Base-by-base conservation (phyloP, 2,888 invertebrate genomes). In the Megamerina dolium region DNA sequence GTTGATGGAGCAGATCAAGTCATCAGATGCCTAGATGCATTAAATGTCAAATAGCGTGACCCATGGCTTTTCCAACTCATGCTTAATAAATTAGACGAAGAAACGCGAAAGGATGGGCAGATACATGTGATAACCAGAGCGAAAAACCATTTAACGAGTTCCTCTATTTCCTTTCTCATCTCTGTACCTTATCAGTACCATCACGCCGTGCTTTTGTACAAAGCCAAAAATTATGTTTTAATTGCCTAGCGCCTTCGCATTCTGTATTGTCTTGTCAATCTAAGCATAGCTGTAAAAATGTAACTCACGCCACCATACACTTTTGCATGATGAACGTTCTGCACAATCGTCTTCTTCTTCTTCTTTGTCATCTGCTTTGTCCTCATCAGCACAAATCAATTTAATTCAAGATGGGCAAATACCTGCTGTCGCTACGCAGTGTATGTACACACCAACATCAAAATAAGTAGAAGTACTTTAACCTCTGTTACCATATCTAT, bases 1-100 rank as follows among this genome's bases (percentile, higher is more conserved):
- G 31, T 30, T 9, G 46, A 50, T 18, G 36, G 41, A 17, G 45
- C 46, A 4, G 44, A 44, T 30, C 41, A 46, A 26, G 44, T 38
- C 3, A 42, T 47, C 8, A n/a, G 43, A 2, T 39, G 41, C 5
- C 34, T 51, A 12, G 31, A 39, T 21, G 44, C 46, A 4, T 23
- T 48, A 2, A 29, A 38, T 17, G 26, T 35, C 4, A 18, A 32
- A 12, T 14, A 17, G 13, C 35, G 45, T 8, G 45, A 48, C 30
- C 40, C 44, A 10, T 45, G 46, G 50, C 23, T 46, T n/a, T n/a
- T n/a, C n/a, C n/a, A n/a, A n/a, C n/a, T n/a, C n/a, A n/a, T n/a
- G n/a, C n/a, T n/a, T n/a, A n/a, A n/a, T n/a, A n/a, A n/a, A n/a
- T n/a, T n/a, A n/a, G n/a, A n/a, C n/a, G n/a, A n/a, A n/a, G n/a